Conservation (phyloP, 2,797 vertebrate genomes). For the Neomorphus geoffroyi region DNA sequence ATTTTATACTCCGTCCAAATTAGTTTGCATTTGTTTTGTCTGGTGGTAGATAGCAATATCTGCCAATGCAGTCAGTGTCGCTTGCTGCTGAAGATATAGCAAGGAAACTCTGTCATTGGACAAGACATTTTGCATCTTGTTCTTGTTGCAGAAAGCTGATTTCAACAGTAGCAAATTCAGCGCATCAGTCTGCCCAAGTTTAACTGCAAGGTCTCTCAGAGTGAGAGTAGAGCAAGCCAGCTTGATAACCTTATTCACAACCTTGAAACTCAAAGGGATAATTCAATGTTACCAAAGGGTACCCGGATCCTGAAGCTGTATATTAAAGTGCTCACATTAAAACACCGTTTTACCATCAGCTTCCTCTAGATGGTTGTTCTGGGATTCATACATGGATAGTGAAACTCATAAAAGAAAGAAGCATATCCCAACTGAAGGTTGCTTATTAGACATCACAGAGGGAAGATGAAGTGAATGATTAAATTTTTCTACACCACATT, state of each 20-base stretch:
- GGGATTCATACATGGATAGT: not conserved
- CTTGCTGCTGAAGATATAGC: conserved; percentile 22
- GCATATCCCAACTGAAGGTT: not conserved
- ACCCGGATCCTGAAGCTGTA: not conserved
- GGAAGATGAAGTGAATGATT: not conserved
- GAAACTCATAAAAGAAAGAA: conserved; percentile 3
- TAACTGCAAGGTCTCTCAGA: not conserved
- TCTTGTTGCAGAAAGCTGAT: not conserved
- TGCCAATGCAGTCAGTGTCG: conserved; percentile 33
- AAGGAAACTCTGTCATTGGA: conserved; percentile 33
- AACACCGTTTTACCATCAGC: not conserved
- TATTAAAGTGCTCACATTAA: not conserved
- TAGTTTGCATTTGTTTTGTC: conserved; percentile 38
- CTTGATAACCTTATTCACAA: conserved; percentile 16
- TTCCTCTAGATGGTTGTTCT: conserved; percentile 12
- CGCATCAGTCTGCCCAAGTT: not conserved
- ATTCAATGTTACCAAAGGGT: not conserved
- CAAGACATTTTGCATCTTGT: conserved; percentile 23
- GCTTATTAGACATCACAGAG: not conserved
- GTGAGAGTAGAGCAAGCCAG: not conserved
- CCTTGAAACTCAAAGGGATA: conserved; percentile 15
- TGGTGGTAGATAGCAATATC: not conserved
- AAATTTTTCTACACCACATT: not conserved
- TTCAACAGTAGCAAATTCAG: conserved; percentile 3
- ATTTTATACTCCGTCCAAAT: conserved; percentile 44